These are phyloP conservation scores for Megalops atlanticus DNA, from an alignment of 2,113 vertebrate species.

Conservation along the genomic window DNA sequence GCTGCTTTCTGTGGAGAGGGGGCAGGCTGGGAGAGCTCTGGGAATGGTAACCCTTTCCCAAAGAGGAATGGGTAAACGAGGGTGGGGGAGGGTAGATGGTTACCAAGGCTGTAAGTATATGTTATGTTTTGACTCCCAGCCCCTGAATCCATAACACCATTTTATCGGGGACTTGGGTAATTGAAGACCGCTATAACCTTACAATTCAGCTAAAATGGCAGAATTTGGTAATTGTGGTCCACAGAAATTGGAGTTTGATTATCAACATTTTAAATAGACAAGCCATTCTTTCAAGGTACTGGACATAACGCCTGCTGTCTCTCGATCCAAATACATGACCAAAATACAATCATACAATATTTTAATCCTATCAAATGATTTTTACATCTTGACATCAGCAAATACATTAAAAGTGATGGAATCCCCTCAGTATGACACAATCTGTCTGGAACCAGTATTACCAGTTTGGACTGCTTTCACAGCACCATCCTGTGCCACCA, in stretches of 20 bases:
- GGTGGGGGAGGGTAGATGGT: too few relatives aligned
- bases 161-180: neutral
- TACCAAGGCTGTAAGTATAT: neutral
- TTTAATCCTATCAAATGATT: constrained; percentile 1
- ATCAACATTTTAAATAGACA: neutral
- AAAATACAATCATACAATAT: neutral
- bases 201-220: neutral
- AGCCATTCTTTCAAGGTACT: constrained; percentile 13
- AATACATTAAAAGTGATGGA: neutral
- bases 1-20: neutral
- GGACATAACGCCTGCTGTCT: neutral
- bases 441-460: neutral
- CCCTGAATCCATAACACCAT: neutral
- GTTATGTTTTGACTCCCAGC: neutral
- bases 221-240: too few relatives aligned
- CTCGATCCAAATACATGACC: neutral
- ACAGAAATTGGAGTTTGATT: too few relatives aligned
- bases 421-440: neutral
- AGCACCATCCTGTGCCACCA: neutral
- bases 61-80: too few relatives aligned
- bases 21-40: neutral
- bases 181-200: neutral
- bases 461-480: neutral
- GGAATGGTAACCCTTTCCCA: neutral
- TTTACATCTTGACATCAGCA: neutral